Conservation (phyloP, 2,797 vertebrate genomes). For the Argyrosomus regius region DNA sequence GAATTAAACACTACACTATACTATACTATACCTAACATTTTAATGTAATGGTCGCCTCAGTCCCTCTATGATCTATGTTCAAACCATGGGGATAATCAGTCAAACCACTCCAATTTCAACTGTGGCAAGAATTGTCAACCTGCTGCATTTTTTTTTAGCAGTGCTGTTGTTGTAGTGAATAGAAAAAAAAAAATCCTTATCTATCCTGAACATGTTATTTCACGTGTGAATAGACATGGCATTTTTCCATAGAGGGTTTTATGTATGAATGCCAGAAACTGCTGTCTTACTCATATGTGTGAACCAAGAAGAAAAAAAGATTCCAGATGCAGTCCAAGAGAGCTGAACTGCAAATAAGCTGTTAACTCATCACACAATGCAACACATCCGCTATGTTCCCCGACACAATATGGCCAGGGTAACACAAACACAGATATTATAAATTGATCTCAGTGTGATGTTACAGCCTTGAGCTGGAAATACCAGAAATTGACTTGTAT, state of each 20-base stretch:
- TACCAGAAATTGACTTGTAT: slow-evolving; percentile 75
- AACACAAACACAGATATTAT: slow-evolving; percentile 60
- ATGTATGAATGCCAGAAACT: slow-evolving; percentile 13
- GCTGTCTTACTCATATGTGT: neutral
- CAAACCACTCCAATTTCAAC: neutral
- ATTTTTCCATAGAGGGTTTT: slow-evolving; percentile 4
- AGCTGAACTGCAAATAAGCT: slow-evolving; percentile 15
- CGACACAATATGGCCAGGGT: slow-evolving; percentile 25
- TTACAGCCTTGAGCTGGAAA: slow-evolving; percentile 58
- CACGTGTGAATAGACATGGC: slow-evolving; percentile 4
- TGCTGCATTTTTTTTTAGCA: neutral
- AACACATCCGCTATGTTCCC: slow-evolving; percentile 2
- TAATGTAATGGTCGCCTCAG: neutral
- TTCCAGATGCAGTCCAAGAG: neutral
- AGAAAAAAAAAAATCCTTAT: slow-evolving; percentile 24
- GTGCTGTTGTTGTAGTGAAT: neutral
- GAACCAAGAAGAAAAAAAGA: neutral
- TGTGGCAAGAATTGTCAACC: neutral
- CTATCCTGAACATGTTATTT: slow-evolving; percentile 23
- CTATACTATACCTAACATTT: neutral
- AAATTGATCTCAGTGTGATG: slow-evolving; percentile 63
- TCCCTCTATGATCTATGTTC: neutral
- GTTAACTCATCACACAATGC: slow-evolving; percentile 38
- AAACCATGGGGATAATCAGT: neutral
- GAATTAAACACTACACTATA: neutral